Evolutionary conservation across 1,140 invertebrate genomes (phyloP), one percentile per base, ranked within the genome.

Genomic region (Chymomyza costata): DNA sequence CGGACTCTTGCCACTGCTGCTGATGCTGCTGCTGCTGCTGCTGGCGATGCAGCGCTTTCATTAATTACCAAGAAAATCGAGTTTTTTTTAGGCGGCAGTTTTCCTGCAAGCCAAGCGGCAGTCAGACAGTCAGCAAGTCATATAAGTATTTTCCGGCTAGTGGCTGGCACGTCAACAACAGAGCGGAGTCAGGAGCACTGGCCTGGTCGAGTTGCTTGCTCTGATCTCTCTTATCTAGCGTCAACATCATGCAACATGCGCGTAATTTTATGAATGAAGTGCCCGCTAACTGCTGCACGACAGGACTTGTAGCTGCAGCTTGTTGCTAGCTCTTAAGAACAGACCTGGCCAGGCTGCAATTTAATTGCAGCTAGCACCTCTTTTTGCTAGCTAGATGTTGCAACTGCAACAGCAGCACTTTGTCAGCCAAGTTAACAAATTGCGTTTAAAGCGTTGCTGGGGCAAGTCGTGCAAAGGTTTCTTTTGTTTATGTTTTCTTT

Each of bases 231-330:
- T 80, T 81, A 80, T 80, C 73, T 80, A 73, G 74, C 64, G 60
- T 53, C 35, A 58, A 71, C 63, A 78, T 80, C 68, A 81, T 53
- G 73, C 68, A 81, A 74, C 73, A 81, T 65, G 71, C 64, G 73
- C 73, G 73, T 81, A 80, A 80, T 80, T 80, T 80, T 80, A 80
- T 80, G 73, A 80, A 80, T 80, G 73, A 81, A 80, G 74, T 81
- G 74, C 62, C 56, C 39, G 73, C 74, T 73, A 67, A 68, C 59
- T 67, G 73, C 61, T 34, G 31, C 73, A 80, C 67, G 67, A 78
- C 60, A 80, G 40, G 56, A 50, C 28, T 54, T 43, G 51, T 46
- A 38, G 19, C 18, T 48, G 49, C 38, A 46, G 34, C 10, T 28
- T 5, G 25, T 28, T 10, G 10, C 25, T 28, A 34, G 31, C 31